Evolutionary conservation across 2,888 invertebrate genomes (phyloP).

Genomic region (Drosophila putrida): DNA sequence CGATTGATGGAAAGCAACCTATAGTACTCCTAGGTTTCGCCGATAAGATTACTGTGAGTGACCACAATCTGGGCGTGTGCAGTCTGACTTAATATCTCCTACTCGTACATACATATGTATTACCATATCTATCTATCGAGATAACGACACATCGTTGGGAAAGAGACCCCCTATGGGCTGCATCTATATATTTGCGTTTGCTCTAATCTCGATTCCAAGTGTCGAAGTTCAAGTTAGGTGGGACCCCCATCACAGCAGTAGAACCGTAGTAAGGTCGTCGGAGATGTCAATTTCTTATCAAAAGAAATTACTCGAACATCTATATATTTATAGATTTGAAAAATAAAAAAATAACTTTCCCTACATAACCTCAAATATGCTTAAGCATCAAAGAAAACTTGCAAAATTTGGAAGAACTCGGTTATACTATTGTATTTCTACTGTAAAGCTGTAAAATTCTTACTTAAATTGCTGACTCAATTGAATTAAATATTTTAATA

Average conservation of each 20-base stretch:
- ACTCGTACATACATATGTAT: background rate
- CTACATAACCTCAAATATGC: constrained; percentile 2
- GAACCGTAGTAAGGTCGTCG: constrained; percentile 3
- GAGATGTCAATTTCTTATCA: constrained; percentile 26
- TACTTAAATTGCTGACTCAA: background rate
- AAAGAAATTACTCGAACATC: constrained; percentile 15
- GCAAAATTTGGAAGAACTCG: background rate
- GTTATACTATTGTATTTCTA: background rate
- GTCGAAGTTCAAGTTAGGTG: constrained; percentile 39
- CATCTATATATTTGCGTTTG: constrained; percentile 39
- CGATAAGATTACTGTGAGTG: constrained; percentile 38
- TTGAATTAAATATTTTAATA: background rate
- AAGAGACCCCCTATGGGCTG: constrained; percentile 41
- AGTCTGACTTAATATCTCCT: background rate
- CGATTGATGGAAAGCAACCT: constrained; percentile 8
- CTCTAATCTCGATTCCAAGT: constrained; percentile 19
- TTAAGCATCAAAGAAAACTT: background rate
- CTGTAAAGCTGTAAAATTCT: background rate
- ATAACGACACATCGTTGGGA: constrained; percentile 2
- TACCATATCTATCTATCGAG: constrained; percentile 3
- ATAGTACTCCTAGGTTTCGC: too few relatives aligned
- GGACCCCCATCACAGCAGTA: background rate
- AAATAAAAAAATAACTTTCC: background rate
- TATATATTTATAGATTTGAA: background rate
- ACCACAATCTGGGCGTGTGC: constrained; percentile 20